phyloP scores from a whole-genome alignment of 2,888 invertebrate species.

The Lordiphosa andalusiaca region DNA sequence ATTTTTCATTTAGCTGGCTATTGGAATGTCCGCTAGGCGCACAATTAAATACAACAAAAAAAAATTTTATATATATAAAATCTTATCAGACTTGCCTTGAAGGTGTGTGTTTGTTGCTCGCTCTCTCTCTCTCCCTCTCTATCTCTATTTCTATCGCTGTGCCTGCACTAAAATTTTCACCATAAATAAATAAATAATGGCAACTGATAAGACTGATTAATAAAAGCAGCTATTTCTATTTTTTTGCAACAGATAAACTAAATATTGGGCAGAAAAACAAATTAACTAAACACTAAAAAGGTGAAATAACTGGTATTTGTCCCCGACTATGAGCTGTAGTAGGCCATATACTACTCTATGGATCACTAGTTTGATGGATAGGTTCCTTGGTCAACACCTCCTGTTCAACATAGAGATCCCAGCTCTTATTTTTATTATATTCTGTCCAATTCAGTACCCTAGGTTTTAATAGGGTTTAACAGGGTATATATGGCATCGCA shows the following conservation, averaged over 20 bases:
- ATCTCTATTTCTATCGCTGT: slow-evolving; percentile 1
- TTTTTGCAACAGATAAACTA: slow-evolving; percentile 25
- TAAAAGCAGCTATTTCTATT: slow-evolving; percentile 19
- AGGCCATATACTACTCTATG: too few relatives aligned
- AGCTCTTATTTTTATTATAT: too few relatives aligned
- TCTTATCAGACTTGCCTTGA: slow-evolving; percentile 57
- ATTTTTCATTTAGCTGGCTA: slow-evolving; percentile 24
- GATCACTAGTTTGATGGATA: too few relatives aligned
- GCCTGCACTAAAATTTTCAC: slow-evolving; percentile 4
- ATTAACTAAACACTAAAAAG: slow-evolving; percentile 20
- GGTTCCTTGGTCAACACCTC: too few relatives aligned
- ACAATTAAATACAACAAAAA: slow-evolving; percentile 40
- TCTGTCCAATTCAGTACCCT: too few relatives aligned
- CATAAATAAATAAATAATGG: slow-evolving; percentile 22
- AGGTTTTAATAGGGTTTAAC: too few relatives aligned
- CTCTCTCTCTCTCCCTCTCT: slow-evolving; percentile 9
- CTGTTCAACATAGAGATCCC: too few relatives aligned
- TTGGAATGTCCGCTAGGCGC: slow-evolving; percentile 55
- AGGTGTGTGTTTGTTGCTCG: slow-evolving; percentile 15
- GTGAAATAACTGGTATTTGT: too few relatives aligned
- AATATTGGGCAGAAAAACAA: slow-evolving; percentile 28
- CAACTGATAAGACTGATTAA: slow-evolving; percentile 1
- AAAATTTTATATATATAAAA: slow-evolving; percentile 8
- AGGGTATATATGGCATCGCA: too few relatives aligned
- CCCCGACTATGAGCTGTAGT: too few relatives aligned